Base-by-base conservation (phyloP, 2,888 invertebrate species). In the Protophormia terraenovae region DNA sequence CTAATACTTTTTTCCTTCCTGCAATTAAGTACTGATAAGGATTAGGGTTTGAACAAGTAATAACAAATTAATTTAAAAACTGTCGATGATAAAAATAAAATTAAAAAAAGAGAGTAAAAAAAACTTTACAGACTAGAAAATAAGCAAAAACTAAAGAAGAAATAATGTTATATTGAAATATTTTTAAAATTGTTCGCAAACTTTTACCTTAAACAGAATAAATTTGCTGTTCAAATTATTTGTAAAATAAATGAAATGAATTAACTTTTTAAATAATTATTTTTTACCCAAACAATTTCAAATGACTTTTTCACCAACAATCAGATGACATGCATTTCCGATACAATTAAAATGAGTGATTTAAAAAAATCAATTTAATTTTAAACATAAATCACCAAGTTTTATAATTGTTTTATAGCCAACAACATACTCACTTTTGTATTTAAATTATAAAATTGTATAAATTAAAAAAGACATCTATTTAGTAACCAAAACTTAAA, bases 311-410 rank as follows among this genome's bases (percentile, higher is more conserved):
- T 2, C 12, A 0, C 6, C 10, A 6, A 19, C 1, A 8, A 8
- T 38, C n/a, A n/a, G 50, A 50, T 75, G 50, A 38, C 16, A 27
- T 38, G 3, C 53, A 32, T 38, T 50, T 75, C 50, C 50, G 64
- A 35, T 27, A 19, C 0, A 27, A 35, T n/a, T n/a, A n/a, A n/a
- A n/a, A n/a, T 60, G 32, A 27, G 3, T 76, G 53, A 66, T 53
- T 53, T 27, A 53, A 66, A 76, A 66, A 76, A 53, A 53, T 35
- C 47, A 27, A 6, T 53, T 29, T 6, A 29, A 29, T 22, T 64
- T 75, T 27, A 50, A 24, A 50, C 24, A 76, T 76, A 64, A 53
- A 64, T 76, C 64, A 64, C 53, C n/a, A 67, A 47, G 29, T 32
- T 8, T 53, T 75, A 53, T 66, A 66, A 76, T 66, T 64, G 16